Base-by-base conservation (phyloP, 2,888 invertebrate genomes). In the Andrena marginata region DNA sequence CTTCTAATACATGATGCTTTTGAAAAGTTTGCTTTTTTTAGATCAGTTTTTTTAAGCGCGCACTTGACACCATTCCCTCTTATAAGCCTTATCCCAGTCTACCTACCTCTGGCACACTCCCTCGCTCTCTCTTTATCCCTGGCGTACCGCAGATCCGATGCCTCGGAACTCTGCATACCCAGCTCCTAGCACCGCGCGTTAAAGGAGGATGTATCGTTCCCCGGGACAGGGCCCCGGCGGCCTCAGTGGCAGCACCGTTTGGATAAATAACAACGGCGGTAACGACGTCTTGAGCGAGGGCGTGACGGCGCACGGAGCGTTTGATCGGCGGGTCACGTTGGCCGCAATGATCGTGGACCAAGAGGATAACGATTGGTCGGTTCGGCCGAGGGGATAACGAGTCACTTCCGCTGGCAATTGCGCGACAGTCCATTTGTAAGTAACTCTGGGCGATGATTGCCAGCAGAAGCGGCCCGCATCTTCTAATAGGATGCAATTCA, bases 321-420 rank as follows among this genome's bases (percentile, higher is more conserved):
- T 70, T 72, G 81, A 82, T 80, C 71, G 72, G 70, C 77, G 79
- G 70, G 85, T 84, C 85, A 82, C 87, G 81, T 83, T 85, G 81
- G 48, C 77, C 64, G 73, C 89, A 89, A 91, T 88, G 89, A 90
- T 88, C 90, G 88, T 86, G 90, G 85, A 88, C 88, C 86, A 85
- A 87, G 85, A 80, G 89, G 79, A 83, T 84, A 87, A 91, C 90
- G 90, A 91, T 91, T 89, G 90, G 91, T 84, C 83, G 82, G 77
- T 85, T 85, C 86, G 77, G 82, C 85, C 89, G 90, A 91, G 92
- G 89, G 90, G 85, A 90, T 92, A 93, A 93, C 92, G 90, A 93
- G 92, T 87, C 91, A 90, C 92, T 93, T 93, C 93, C 93, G 93
- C 89, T 89, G 91, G 89, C 91, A 92, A 93, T 93, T 93, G 92